Evolutionary conservation across 2,888 invertebrate species (phyloP), one percentile per base, ranked within the genome.

Genomic region (Sarcophaga caerulescens): DNA sequence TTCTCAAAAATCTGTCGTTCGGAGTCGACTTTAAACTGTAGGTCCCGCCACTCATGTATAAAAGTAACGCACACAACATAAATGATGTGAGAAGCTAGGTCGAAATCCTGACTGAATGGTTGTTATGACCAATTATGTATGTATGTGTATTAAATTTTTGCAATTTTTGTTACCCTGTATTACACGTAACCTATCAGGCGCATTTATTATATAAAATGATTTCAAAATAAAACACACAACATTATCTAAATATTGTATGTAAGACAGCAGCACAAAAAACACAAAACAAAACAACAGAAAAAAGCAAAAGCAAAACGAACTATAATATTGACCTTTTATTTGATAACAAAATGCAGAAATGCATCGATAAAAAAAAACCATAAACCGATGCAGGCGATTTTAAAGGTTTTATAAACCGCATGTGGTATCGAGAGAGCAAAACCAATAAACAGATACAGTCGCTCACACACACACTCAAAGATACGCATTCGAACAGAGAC

Each of bases 371-470:
- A 78, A 84, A 84, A 86, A 83, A 84, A 78, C 86, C 84, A 86
- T 86, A 84, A 86, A 84, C 86, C 86, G 84, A 81, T 86, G 86
- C 86, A 86, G 86, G 84, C 81, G 86, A 81, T 84, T 86, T 86
- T 81, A 78, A 14, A 81, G 84, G 81, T 81, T 85, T 86, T 84
- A 59, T 78, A 84, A 86, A 79, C 86, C 86, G 70, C 84, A 84
- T 86, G 84, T 62, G 86, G 86, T 71, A 71, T 69, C 78, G 25
- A 62, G 65, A 81, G 25, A 62, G 65, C 69, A 84, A 70, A 86
- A 70, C 74, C 84, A 84, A 70, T 79, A 85, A 81, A 83, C 80
- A 83, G 23, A 74, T 59, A 81, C 77, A 86, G 23, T 17, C 59
- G 21, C 23, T 14, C 65, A 44, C 5, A 19, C 1, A 44, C 21